phyloP scores from a whole-genome alignment of 2,797 vertebrate species.

The Eupleurogrammus muticus region DNA sequence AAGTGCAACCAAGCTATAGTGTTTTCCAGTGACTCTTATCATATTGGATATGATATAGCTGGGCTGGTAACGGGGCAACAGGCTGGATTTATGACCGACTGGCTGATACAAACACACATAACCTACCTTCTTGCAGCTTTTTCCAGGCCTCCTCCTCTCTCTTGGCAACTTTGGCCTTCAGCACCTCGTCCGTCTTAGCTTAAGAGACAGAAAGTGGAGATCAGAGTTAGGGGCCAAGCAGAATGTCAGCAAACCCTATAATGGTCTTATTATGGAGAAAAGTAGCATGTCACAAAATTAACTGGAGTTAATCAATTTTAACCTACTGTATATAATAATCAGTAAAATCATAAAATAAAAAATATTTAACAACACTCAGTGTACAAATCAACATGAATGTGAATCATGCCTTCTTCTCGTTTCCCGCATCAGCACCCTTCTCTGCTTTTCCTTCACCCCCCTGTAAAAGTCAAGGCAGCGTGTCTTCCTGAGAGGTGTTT shows the following conservation, averaged over 20 bases:
- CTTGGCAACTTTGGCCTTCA: conserved; percentile 92
- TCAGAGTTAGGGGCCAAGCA: conserved; percentile 21
- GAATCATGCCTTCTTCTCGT: conserved; percentile 33
- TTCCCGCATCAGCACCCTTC: conserved; percentile 27
- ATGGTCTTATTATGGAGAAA: neutral
- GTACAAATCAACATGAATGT: conserved; percentile 45
- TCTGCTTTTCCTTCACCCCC: conserved; percentile 50
- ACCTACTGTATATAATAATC: too few species aligned
- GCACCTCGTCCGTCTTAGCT: conserved; percentile 95
- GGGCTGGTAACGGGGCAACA: neutral
- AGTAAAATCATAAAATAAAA: too few species aligned
- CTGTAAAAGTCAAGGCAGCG: conserved; percentile 63
- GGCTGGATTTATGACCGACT: conserved; percentile 10
- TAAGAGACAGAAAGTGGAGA: conserved; percentile 40
- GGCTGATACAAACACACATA: neutral
- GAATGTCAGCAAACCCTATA: neutral
- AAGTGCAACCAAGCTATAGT: conserved; percentile 1
- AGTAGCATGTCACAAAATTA: neutral
- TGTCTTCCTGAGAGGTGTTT: conserved; percentile 73
- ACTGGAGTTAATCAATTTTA: neutral
- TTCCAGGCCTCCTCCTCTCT: conserved; percentile 91
- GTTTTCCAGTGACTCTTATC: conserved; percentile 7
- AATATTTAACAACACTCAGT: conserved; percentile 26
- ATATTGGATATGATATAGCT: neutral
- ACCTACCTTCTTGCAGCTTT: conserved; percentile 91